Conservation (phyloP, 2,113 vertebrate genomes). For the Egretta garzetta region DNA sequence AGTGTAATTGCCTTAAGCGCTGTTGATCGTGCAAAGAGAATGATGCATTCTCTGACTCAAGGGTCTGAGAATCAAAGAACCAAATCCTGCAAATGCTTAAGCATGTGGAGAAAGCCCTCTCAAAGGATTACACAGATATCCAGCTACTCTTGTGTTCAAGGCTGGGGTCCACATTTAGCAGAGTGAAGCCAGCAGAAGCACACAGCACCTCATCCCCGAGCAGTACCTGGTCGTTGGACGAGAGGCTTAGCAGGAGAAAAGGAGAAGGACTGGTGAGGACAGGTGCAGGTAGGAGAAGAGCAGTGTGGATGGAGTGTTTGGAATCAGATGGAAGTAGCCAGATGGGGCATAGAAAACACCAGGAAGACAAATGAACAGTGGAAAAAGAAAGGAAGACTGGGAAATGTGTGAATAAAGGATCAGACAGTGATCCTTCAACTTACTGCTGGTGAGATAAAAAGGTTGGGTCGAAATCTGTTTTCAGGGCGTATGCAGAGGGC, state of each 20-base stretch:
- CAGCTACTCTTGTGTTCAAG: background rate
- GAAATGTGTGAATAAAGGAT: background rate
- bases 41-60: slow-evolving; percentile 42
- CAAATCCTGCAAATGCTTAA: background rate
- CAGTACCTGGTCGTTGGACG: background rate
- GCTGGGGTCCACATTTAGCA: background rate
- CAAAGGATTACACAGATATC: background rate
- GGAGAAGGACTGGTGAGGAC: background rate
- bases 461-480: background rate
- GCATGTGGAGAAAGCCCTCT: background rate
- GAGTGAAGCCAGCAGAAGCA: background rate
- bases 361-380: background rate
- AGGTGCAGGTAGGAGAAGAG: background rate
- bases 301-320: background rate
- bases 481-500: background rate
- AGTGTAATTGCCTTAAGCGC: slow-evolving; percentile 27
- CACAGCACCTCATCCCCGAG: background rate
- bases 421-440: background rate
- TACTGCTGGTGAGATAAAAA: background rate
- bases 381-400: background rate
- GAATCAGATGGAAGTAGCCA: background rate
- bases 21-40: slow-evolving; percentile 1
- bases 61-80: background rate
- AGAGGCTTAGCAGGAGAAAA: background rate
- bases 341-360: background rate